These are phyloP conservation scores for Albula goreensis DNA, from an alignment of 2,113 vertebrate genomes.

Conservation along the genomic window DNA sequence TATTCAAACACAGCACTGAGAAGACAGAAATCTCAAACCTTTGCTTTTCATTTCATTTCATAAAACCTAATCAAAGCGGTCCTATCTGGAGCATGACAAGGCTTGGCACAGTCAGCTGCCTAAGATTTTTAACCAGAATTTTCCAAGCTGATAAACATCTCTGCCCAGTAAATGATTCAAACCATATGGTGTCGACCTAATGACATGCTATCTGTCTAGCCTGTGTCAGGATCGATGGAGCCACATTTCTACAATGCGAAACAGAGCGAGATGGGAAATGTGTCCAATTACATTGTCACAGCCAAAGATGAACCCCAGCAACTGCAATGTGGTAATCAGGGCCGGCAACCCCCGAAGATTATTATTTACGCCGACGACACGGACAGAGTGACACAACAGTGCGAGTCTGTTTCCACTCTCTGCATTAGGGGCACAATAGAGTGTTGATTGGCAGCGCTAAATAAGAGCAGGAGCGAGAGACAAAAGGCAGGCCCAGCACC, in stretches of 20 bases:
- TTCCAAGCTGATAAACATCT: not conserved
- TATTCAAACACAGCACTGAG: not conserved
- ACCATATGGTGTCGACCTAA: slow-evolving; percentile 36
- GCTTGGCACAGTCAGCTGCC: not conserved
- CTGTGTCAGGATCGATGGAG: slow-evolving; percentile 30
- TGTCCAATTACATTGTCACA: not conserved
- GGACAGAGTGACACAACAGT: not conserved
- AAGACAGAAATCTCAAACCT: not conserved
- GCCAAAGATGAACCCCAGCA: slow-evolving; percentile 23
- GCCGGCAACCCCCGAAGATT: slow-evolving; percentile 10
- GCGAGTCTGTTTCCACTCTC: slow-evolving; percentile 18
- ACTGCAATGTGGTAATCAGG: slow-evolving; percentile 29
- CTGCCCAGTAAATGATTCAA: slow-evolving; percentile 19
- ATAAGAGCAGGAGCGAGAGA: slow-evolving; percentile 25
- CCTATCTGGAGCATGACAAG: not conserved
- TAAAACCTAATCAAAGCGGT: not conserved
- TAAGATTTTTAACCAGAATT: not conserved
- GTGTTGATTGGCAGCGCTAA: slow-evolving; percentile 33
- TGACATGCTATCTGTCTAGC: slow-evolving; percentile 43
- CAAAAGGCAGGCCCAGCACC: slow-evolving; percentile 25
- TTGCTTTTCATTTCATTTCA: not conserved
- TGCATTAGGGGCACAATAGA: slow-evolving; percentile 8
- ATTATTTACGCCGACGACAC: slow-evolving; percentile 11
- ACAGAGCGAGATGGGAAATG: not conserved
- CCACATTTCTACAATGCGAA: slow-evolving; percentile 30